These are phyloP conservation scores for Pteruthius melanotis DNA, from an alignment of 2,113 vertebrate species.

Conservation along the genomic window DNA sequence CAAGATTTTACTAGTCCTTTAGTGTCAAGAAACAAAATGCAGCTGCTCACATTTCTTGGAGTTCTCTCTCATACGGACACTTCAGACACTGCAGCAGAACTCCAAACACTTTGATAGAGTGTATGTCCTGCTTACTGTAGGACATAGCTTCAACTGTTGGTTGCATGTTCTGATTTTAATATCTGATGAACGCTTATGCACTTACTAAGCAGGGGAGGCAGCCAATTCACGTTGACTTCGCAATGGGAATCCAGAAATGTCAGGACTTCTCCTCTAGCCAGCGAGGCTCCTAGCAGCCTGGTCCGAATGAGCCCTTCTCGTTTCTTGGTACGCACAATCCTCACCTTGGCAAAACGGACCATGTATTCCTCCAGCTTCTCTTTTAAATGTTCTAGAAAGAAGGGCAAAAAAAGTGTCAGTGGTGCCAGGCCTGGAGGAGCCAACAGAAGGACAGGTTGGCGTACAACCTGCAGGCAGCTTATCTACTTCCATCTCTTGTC, in stretches of 20 bases:
- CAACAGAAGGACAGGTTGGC: not conserved
- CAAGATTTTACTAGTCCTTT: not conserved
- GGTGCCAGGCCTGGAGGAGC: not conserved
- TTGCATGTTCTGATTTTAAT: not conserved
- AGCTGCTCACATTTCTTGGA: not conserved
- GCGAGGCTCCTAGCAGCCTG: constrained; percentile 82
- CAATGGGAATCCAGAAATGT: constrained; percentile 91
- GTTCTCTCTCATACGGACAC: not conserved
- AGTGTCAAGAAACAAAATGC: not conserved
- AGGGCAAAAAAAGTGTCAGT: not conserved
- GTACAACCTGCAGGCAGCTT: not conserved
- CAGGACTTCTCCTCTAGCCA: constrained; percentile 86
- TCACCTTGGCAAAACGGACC: constrained; percentile 85
- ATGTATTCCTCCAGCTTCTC: constrained; percentile 84
- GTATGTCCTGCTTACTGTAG: not conserved
- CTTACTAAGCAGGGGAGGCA: constrained; percentile 88
- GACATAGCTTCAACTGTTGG: not conserved
- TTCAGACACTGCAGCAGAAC: not conserved
- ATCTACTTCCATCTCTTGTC: not conserved
- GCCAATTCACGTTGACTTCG: constrained; percentile 90
- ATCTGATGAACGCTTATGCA: not conserved
- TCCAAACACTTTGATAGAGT: not conserved
- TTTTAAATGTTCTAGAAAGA: constrained; percentile 81
- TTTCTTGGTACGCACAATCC: constrained; percentile 86
- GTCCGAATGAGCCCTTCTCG: constrained; percentile 89